Base-by-base conservation (phyloP, 1,140 invertebrate species). In the Drosophila ambigua region DNA sequence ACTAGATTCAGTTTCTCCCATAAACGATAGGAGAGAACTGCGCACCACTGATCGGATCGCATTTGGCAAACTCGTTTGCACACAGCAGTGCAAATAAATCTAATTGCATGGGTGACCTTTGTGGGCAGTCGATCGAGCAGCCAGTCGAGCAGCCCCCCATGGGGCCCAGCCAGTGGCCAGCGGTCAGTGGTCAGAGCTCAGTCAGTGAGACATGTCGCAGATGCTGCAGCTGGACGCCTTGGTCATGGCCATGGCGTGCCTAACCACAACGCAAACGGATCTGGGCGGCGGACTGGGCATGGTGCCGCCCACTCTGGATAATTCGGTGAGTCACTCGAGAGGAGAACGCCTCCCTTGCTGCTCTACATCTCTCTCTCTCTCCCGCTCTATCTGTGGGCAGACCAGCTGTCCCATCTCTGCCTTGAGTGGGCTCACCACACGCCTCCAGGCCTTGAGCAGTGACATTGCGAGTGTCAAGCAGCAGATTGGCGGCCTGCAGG, bases 171-270 rank as follows among this genome's bases (percentile, higher is more conserved):
- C 16, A 51, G 13, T 45, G 13, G 35, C 20, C 6, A 57, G 55
- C 41, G 15, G 13, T 28, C 4, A 39, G 35, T 39, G 35, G 35
- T 39, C 11, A 39, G 35, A 39, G 35, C 35, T 39, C 16, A 39
- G 26, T 31, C 13, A 49, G 11, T 45, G 26, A 2, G 48, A 68
- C 50, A 83, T 84, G 81, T 77, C 81, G 59, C 73, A 78, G 73
- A 72, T 77, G 45, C 50, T 87, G 35, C 83, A 87, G 49, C 52
- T 87, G 52, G 83, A 87, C 13, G 64, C 83, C n/a, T 9, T 87
- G 75, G 83, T 87, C 53, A 87, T 85, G 23, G 80, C 85, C 64
- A 44, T 87, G 83, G 79, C 83, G n/a, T 87, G 83, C 51, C 72
- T 87, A 0, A 72, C 71, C n/a, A 82, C 79, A 20, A 87, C 83